Evolutionary conservation across 2,113 vertebrate genomes (phyloP).

Genomic region (Bolborhynchus lineola): DNA sequence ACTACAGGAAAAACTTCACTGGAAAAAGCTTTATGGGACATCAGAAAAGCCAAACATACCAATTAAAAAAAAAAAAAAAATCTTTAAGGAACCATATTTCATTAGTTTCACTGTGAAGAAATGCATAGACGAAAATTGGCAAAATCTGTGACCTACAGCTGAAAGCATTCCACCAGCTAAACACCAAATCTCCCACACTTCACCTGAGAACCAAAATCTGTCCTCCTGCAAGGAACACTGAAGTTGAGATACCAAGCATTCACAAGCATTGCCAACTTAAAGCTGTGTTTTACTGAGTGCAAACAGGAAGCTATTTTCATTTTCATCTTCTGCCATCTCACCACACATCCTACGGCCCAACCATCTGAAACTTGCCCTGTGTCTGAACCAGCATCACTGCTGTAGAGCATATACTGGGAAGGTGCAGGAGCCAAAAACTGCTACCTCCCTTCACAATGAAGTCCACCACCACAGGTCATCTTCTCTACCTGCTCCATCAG

Average conservation of each 20-base stretch:
- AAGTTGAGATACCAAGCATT: background rate
- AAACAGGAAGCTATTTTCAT: background rate
- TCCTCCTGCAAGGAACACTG: background rate
- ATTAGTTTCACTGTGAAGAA: background rate
- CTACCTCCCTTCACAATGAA: background rate
- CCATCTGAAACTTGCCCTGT: fast-evolving
- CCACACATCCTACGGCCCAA: no score
- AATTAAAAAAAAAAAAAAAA: background rate
- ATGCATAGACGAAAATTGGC: background rate
- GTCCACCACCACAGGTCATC: no score
- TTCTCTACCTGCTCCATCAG: background rate
- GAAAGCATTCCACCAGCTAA: background rate
- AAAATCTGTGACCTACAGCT: background rate
- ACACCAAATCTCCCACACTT: background rate
- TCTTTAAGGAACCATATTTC: background rate
- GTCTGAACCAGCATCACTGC: background rate
- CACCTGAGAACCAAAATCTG: background rate
- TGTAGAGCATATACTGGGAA: background rate
- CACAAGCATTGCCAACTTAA: background rate
- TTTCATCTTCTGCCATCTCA: background rate
- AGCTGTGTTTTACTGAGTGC: background rate
- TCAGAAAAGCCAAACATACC: background rate
- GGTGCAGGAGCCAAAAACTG: background rate
- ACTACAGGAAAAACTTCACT: background rate
- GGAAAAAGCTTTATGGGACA: background rate